Evolutionary conservation across 1,140 invertebrate genomes (phyloP).

Genomic region (Wasmannia auropunctata): DNA sequence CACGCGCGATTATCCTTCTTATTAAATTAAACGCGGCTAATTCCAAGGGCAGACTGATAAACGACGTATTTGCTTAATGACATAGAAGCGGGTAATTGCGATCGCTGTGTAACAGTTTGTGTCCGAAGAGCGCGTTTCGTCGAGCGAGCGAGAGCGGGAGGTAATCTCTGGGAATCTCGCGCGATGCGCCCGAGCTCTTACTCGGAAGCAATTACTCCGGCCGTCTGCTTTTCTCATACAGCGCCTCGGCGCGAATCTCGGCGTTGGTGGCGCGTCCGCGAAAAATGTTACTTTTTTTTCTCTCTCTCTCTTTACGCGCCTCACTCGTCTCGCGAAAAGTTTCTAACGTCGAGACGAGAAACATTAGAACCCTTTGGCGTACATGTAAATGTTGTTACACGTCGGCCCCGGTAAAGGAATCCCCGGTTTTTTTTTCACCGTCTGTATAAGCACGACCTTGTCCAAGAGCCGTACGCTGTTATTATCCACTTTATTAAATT

Average conservation of each 20-base stretch:
- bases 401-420: background rate
- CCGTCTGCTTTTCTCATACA: conserved; percentile 7
- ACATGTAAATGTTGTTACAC: background rate
- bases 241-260: background rate
- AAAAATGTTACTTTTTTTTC: background rate
- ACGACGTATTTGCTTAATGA: conserved; percentile 54
- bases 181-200: conserved; percentile 15
- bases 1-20: conserved; percentile 55
- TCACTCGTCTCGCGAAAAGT: background rate
- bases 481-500: conserved; percentile 60
- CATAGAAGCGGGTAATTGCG: conserved; percentile 46
- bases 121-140: conserved; percentile 31
- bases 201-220: conserved; percentile 27
- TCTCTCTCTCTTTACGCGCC: too few species aligned
- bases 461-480: conserved; percentile 20
- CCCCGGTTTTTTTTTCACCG: background rate
- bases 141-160: conserved; percentile 15
- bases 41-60: conserved; percentile 37
- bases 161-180: conserved; percentile 44
- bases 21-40: conserved; percentile 60
- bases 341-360: background rate
- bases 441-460: conserved; percentile 31
- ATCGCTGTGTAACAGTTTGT: conserved; percentile 27
- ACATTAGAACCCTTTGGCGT: background rate
- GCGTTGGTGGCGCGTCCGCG: background rate